A percentile compares a stretch with the other conserved stretches of the same genome.
Evolutionary conservation across 2,797 vertebrate genomes (phyloP).

Genomic region (Sardinella longiceps): DNA sequence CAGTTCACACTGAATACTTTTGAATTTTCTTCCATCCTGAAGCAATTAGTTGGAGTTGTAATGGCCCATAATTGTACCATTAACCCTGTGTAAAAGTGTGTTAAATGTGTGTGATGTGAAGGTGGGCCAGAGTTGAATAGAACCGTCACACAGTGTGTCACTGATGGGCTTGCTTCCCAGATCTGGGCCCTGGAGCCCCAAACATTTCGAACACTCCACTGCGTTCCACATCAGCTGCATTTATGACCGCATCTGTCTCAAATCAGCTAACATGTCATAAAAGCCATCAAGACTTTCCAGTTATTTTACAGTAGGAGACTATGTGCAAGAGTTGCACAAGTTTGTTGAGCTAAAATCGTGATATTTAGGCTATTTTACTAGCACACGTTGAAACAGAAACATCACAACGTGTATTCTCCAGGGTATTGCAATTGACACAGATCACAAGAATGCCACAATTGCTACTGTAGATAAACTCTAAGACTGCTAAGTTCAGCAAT

Average conservation of each 20-base stretch:
- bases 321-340: not conserved
- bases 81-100: not conserved
- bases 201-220: not conserved
- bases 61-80: not conserved
- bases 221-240: constrained; percentile 23
- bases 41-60: not conserved
- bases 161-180: constrained; percentile 2
- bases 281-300: constrained; percentile 16
- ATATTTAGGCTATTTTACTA: not conserved
- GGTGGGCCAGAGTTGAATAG: constrained; percentile 19
- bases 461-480: too few relatives aligned
- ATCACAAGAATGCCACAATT: too few relatives aligned
- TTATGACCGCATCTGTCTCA: constrained; percentile 11
- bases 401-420: not conserved
- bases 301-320: constrained; percentile 25
- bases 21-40: not conserved
- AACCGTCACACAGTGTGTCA: not conserved
- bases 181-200: not conserved
- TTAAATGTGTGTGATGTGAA: not conserved
- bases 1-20: not conserved
- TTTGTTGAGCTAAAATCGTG: not conserved
- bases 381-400: not conserved
- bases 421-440: too few relatives aligned
- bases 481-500: too few relatives aligned
- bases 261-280: constrained; percentile 32